Evolutionary conservation across 2,797 vertebrate genomes (phyloP).

Genomic region (Gymnoscopelus braueri): DNA sequence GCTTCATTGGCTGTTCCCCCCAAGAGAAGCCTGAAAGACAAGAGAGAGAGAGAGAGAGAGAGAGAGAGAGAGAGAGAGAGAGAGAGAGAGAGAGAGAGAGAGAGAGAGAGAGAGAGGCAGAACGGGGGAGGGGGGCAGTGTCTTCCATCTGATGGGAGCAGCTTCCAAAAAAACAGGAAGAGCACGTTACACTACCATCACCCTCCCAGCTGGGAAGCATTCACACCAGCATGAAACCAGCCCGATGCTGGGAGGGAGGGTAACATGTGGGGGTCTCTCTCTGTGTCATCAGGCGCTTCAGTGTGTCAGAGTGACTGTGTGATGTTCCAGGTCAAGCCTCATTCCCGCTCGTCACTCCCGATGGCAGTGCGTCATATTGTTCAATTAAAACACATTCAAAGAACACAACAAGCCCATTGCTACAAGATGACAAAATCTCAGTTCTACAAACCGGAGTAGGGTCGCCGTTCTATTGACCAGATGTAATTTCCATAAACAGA

Average conservation of each 20-base stretch:
- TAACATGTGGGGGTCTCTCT: not conserved
- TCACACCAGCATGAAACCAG: constrained; percentile 27
- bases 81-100: too few species aligned
- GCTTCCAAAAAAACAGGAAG: constrained; percentile 58
- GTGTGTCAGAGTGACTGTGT: not conserved
- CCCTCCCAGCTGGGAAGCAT: constrained; percentile 52
- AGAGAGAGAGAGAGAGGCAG: too few species aligned
- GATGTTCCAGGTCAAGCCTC: constrained; percentile 14
- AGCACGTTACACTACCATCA: constrained; percentile 31
- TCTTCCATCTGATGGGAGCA: constrained; percentile 27
- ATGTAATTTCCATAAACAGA: constrained; percentile 38
- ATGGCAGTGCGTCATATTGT: not conserved
- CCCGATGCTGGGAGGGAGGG: too few species aligned
- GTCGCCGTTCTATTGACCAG: constrained; percentile 37
- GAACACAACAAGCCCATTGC: not conserved
- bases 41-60: not conserved
- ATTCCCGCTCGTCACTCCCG: not conserved
- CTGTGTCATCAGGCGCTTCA: constrained; percentile 20
- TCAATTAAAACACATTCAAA: constrained; percentile 18
- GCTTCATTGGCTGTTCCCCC: constrained; percentile 41
- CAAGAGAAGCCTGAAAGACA: constrained; percentile 8
- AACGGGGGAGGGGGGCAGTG: not conserved
- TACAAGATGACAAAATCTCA: too few species aligned
- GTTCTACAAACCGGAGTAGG: too few species aligned
- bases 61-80: not conserved